phyloP scores from a whole-genome alignment of 2,113 vertebrate genomes.

The Promerops cafer region DNA sequence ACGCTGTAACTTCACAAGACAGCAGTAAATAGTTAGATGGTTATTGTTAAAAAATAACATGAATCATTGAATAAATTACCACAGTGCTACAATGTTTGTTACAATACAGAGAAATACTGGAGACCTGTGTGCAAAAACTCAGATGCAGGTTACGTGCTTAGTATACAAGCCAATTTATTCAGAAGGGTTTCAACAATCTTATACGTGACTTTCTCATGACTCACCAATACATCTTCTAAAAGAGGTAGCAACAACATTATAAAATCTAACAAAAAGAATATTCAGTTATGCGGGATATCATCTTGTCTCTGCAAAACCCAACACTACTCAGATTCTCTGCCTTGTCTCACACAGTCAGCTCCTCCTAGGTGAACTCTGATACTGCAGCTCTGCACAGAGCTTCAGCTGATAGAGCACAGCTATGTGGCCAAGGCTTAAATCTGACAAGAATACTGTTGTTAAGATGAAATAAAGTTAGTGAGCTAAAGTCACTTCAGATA shows the following conservation, averaged over 20 bases:
- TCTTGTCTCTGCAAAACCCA: background rate
- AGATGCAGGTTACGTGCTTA: background rate
- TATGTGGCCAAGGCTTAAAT: background rate
- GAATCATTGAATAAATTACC: background rate
- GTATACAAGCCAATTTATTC: background rate
- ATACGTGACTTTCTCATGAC: background rate
- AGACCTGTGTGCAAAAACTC: background rate
- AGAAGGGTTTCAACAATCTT: background rate
- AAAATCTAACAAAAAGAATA: background rate
- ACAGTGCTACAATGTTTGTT: background rate
- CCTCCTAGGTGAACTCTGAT: background rate
- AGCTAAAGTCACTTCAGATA: background rate
- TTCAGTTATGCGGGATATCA: background rate
- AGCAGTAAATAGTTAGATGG: background rate
- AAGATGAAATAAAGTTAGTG: background rate
- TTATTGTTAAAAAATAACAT: background rate
- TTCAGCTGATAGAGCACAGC: background rate
- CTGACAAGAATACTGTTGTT: background rate
- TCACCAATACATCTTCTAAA: background rate
- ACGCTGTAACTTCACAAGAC: background rate
- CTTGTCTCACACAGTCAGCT: background rate
- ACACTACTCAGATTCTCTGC: background rate
- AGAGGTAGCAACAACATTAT: background rate
- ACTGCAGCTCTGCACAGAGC: accelerated
- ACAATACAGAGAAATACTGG: background rate